Conservation (phyloP, 2,888 invertebrate species). For the Spialia ferax region DNA sequence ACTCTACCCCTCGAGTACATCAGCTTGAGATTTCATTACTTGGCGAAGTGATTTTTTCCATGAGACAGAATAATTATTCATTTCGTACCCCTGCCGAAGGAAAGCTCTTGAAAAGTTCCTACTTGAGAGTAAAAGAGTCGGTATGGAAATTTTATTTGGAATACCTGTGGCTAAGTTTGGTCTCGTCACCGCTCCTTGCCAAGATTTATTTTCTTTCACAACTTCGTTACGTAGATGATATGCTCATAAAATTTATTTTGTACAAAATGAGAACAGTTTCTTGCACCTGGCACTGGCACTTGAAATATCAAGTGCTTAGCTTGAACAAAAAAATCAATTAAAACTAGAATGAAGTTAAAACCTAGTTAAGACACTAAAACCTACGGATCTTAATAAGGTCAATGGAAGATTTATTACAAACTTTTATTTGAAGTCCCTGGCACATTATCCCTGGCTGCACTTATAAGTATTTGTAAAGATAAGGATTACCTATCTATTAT, state of each 20-base stretch:
- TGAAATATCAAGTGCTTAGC: constrained; percentile 26
- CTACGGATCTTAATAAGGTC: neutral
- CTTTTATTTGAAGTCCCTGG: neutral
- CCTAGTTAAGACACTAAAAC: neutral
- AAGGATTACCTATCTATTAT: neutral
- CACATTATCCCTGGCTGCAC: neutral
- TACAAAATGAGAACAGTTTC: constrained; percentile 33
- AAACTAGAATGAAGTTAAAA: constrained; percentile 16
- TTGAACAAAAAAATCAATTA: constrained; percentile 15
- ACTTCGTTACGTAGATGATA: constrained; percentile 39
- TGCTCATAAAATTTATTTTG: constrained; percentile 39
- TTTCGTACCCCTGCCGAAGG: constrained; percentile 69
- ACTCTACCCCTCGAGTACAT: constrained; percentile 80
- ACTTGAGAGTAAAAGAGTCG: constrained; percentile 47
- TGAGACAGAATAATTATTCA: constrained; percentile 83
- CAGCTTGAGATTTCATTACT: constrained; percentile 84
- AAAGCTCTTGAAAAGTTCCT: constrained; percentile 69
- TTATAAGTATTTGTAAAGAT: no score
- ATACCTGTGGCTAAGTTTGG: constrained; percentile 35
- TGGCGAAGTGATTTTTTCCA: constrained; percentile 81
- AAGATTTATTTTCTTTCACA: constrained; percentile 39
- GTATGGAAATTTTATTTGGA: constrained; percentile 46
- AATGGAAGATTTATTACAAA: neutral
- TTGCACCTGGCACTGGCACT: constrained; percentile 28
- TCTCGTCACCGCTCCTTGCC: constrained; percentile 26